Base-by-base conservation (phyloP, 2,113 vertebrate species). In the Sakesphorus luctuosus region DNA sequence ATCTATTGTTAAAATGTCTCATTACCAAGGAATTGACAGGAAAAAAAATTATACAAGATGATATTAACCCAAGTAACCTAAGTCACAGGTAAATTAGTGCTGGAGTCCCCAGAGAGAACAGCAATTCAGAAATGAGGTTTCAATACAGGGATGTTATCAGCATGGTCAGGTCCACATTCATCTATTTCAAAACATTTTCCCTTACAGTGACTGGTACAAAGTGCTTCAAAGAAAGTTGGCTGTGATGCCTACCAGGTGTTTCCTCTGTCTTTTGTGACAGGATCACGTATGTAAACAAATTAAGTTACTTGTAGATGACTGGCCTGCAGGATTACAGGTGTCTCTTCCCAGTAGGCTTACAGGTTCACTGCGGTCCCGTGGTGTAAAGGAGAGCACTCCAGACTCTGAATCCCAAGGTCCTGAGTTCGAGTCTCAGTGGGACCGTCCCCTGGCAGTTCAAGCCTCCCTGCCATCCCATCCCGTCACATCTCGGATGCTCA, bases 201-300 rank as follows among this genome's bases (percentile, higher is more conserved):
- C 38, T 74, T 56, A 29, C 16, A 75, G 28, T n/a, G 40, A 44
- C 20, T 28, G 29, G 24, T 74, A 53, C 26, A 58, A 85, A 68
- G 31, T 38, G 20, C 17, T 61, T 55, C 84, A 77, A 84, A 91
- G 43, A 59, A 87, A 72, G 33, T 23, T 36, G 65, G 25, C 40
- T 87, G 38, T 58, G 55, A 55, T 68, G 33, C 12, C 35, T 55
- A 11, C 31, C 15, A 38, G 59, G 28, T 49, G n/a, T 72, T 40
- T 40, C 25, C 19, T 73, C 36, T 29, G 14, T 78, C 62, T 21
- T 78, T 25, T 67, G 47, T 58, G 66, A 56, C 50, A 71, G 43
- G 17, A 49, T 31, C 0, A 1, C 23, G 4, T 7, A 10, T 0
- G 3, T 20, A 76, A 76, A 68, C 24, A 38, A 44, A 43, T 35